Percentiles rank a stretch among this genome's conserved stretches.
phyloP scores from a whole-genome alignment of 2,888 invertebrate genomes.

The Diaperis boleti region DNA sequence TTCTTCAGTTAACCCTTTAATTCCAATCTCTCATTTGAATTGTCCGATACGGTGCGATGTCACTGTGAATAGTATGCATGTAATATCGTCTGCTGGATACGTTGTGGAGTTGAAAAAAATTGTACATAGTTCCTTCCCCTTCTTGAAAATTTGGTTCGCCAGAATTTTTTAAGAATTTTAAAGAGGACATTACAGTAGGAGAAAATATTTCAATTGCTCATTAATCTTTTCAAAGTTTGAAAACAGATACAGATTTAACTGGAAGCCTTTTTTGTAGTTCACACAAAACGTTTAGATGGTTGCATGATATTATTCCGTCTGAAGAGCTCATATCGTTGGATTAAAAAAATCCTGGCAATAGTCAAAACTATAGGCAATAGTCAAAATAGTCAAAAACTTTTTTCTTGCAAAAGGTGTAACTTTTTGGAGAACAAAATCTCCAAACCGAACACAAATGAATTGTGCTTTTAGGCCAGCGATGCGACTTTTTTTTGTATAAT shows the following conservation, averaged over 20 bases:
- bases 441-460: background rate
- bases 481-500: constrained; percentile 1
- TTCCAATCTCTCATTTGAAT: too few relatives aligned
- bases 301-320: background rate
- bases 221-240: background rate
- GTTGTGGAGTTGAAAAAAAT: background rate
- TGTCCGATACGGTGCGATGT: background rate
- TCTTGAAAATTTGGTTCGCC: background rate
- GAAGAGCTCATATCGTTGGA: constrained; percentile 8
- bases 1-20: background rate
- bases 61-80: background rate
- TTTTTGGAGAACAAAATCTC: constrained; percentile 8
- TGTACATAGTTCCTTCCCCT: background rate
- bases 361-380: background rate
- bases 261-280: background rate
- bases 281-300: background rate
- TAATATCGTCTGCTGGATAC: too few relatives aligned
- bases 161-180: too few relatives aligned
- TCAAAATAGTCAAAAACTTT: background rate
- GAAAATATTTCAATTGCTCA: constrained; percentile 34
- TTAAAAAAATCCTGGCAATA: background rate
- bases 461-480: background rate
- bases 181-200: too few relatives aligned
- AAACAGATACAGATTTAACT: background rate
- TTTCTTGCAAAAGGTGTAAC: background rate